Conservation (phyloP, 2,113 vertebrate genomes). For the Atrichornis clamosus region DNA sequence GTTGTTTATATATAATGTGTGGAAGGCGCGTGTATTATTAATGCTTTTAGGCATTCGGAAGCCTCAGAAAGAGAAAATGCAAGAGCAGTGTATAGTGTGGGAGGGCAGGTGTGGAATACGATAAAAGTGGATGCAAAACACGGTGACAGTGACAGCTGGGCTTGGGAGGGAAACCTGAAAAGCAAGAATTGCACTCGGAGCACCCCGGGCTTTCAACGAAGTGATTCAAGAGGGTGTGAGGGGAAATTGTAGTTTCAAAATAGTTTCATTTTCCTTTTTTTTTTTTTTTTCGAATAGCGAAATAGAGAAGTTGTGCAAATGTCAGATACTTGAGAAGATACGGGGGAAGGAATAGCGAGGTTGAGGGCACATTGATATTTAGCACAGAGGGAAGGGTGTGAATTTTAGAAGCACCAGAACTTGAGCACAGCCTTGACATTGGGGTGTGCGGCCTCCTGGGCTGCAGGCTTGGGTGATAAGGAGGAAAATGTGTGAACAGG, state of each 20-base stretch:
- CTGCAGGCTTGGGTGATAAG: neutral
- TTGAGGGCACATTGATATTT: accelerated
- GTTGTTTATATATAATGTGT: neutral
- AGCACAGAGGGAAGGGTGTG: neutral
- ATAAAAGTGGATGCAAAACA: neutral
- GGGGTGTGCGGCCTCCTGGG: neutral
- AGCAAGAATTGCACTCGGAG: neutral
- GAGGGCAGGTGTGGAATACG: neutral
- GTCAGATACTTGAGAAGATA: neutral
- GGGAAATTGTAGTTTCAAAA: neutral
- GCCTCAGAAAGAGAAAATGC: neutral
- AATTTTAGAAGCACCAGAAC: neutral
- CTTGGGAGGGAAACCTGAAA: neutral
- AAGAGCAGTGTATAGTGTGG: neutral
- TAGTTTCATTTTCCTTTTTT: conserved; percentile 28
- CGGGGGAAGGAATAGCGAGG: accelerated
- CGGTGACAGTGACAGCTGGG: neutral
- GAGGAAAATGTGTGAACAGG: neutral
- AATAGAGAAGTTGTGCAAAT: neutral
- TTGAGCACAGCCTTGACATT: neutral
- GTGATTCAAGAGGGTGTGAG: neutral
- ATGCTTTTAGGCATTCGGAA: neutral
- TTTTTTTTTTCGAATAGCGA: neutral
- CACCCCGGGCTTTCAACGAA: neutral
- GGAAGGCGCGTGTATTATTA: too few species aligned